These are phyloP conservation scores for Rhyacophila evoluta DNA, from an alignment of 2,888 invertebrate species.

Conservation along the genomic window DNA sequence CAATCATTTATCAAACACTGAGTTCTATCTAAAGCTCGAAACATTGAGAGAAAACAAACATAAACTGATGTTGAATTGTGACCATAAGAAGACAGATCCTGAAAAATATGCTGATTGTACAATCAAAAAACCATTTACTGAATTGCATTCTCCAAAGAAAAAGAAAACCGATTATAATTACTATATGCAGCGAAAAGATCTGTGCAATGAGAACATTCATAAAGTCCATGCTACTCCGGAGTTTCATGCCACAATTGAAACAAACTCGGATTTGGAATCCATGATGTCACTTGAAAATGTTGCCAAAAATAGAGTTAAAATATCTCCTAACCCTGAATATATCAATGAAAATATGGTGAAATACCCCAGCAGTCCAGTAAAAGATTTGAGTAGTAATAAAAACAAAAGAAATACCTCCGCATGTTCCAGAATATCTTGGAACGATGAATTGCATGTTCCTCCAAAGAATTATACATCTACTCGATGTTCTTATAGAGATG, in stretches of 20 bases:
- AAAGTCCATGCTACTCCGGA: background rate
- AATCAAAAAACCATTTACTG: background rate
- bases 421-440: conserved; percentile 66
- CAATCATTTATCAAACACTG: conserved; percentile 79
- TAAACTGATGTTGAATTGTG: conserved; percentile 60
- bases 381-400: background rate
- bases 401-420: conserved; percentile 64
- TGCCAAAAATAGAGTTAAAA: conserved; percentile 8
- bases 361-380: background rate
- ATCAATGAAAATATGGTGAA: background rate
- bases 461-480: conserved; percentile 60
- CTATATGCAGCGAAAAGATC: background rate
- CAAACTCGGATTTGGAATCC: conserved; percentile 15
- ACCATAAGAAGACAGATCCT: background rate
- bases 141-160: conserved; percentile 23
- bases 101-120: background rate
- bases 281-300: conserved; percentile 13
- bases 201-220: background rate
- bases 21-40: conserved; percentile 80
- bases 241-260: background rate
- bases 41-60: conserved; percentile 75
- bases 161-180: conserved; percentile 35
- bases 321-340: background rate
- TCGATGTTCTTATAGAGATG: conserved; percentile 58
- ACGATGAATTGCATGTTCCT: conserved; percentile 60